Evolutionary conservation across 2,797 vertebrate genomes (phyloP).

Genomic region (Corythornis leucogaster): DNA sequence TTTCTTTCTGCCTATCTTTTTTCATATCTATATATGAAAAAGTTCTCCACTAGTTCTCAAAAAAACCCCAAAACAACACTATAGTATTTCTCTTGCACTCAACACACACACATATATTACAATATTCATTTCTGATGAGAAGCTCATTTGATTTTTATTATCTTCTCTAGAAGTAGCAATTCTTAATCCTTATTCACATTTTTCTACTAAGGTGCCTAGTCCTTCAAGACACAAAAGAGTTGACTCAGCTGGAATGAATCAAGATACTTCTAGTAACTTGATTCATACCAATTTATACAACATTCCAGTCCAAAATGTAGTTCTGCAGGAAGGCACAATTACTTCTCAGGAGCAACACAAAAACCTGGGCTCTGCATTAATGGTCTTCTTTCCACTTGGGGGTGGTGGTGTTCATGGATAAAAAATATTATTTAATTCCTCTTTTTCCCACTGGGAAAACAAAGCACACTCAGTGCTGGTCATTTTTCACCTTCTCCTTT

Average conservation of each 20-base stretch:
- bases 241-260: neutral
- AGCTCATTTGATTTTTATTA: neutral
- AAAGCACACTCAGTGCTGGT: neutral
- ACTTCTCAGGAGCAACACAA: neutral
- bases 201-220: neutral
- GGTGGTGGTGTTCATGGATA: neutral
- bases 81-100: neutral
- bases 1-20: neutral
- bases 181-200: neutral
- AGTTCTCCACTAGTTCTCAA: neutral
- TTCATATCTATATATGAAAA: neutral
- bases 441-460: neutral
- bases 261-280: neutral
- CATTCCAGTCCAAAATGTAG: neutral
- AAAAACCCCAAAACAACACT: neutral
- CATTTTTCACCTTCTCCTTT: constrained; percentile 17
- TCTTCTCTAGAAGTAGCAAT: neutral
- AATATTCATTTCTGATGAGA: neutral
- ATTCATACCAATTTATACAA: neutral
- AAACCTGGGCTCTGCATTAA: neutral
- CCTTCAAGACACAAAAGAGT: neutral
- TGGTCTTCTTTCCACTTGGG: neutral
- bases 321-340: neutral
- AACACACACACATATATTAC: neutral
- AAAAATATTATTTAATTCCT: neutral